phyloP scores from a whole-genome alignment of 2,113 vertebrate species.

The Gadus chalcogrammus region DNA sequence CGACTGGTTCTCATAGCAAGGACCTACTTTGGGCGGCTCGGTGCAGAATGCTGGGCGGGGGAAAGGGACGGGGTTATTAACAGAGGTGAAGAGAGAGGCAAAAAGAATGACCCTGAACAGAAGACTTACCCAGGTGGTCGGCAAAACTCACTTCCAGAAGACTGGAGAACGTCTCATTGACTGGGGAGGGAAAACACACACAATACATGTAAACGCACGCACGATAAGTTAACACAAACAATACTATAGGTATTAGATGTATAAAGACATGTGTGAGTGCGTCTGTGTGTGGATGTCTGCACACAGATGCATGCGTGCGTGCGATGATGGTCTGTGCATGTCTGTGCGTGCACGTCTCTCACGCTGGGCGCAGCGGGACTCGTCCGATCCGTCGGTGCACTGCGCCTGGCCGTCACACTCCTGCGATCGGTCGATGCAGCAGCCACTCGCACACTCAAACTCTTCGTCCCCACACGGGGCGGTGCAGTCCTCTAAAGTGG shows the following conservation, averaged over 20 bases:
- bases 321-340: neutral
- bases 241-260: neutral
- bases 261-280: neutral
- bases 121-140: conserved; percentile 44
- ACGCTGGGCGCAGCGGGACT: conserved; percentile 70
- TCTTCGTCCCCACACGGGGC: conserved; percentile 62
- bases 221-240: neutral
- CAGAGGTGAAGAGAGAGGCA: too few species aligned
- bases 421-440: conserved; percentile 81
- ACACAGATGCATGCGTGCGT: neutral
- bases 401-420: conserved; percentile 83
- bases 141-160: conserved; percentile 56
- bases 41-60: conserved; percentile 76
- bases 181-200: conserved; percentile 44
- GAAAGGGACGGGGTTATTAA: neutral
- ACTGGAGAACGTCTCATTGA: conserved; percentile 54
- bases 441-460: conserved; percentile 78
- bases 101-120: neutral
- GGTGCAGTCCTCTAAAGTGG: conserved; percentile 62
- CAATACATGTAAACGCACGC: neutral
- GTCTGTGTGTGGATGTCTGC: neutral
- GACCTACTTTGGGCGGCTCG: conserved; percentile 79
- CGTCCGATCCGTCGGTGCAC: conserved; percentile 78
- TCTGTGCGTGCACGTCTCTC: conserved; percentile 12
- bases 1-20: conserved; percentile 74